Evolutionary conservation across 2,113 vertebrate species (phyloP), one percentile per base, ranked within the genome.

Genomic region (Pitta sordida): DNA sequence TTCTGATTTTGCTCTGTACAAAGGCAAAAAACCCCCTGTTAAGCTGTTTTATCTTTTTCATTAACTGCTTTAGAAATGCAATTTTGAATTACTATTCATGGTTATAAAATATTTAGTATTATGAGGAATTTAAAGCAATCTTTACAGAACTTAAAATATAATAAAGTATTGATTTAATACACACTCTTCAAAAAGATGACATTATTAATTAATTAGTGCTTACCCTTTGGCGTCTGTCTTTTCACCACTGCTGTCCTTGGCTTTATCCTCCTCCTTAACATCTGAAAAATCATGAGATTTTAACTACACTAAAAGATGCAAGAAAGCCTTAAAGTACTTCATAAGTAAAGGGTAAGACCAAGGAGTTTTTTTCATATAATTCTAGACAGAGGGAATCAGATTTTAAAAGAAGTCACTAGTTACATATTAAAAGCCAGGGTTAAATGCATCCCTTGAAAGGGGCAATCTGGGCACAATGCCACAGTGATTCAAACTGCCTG

Each of bases 201-300:
- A 24, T 60, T 51, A 76, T 62, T 55, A 86, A 81, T 77, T 67
- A 83, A 75, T 77, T 51, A 91, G 16, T 17, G 41, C 68, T 97
- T 98, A 99, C 99, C 98, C 98, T 98, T 99, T 99, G 93, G 98
- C 86, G 20, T 99, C 98, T 62, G 97, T 97, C 95, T 99, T 99
- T 93, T 99, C 98, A 92, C 97, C 96, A 94, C 96, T 98, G 93
- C 70, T 97, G 91, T 99, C 98, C 97, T 99, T 99, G 32, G 97
- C 95, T 96, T 98, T 98, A 87, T 99, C 99, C 83, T 99, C 99
- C 63, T 99, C 99, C 91, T 99, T 99, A 77, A 98, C 97, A 95
- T 99, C 99, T 99, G 96, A 82, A 97, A 95, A 91, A 88, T 30
- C 60, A 51, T 10, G 75, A 83, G 52, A 64, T 52, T 83, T 80